Percentiles rank a stretch among this genome's conserved stretches.
These are phyloP conservation scores for Anaspis maculata DNA, from an alignment of 2,888 invertebrate species.

Conservation along the genomic window DNA sequence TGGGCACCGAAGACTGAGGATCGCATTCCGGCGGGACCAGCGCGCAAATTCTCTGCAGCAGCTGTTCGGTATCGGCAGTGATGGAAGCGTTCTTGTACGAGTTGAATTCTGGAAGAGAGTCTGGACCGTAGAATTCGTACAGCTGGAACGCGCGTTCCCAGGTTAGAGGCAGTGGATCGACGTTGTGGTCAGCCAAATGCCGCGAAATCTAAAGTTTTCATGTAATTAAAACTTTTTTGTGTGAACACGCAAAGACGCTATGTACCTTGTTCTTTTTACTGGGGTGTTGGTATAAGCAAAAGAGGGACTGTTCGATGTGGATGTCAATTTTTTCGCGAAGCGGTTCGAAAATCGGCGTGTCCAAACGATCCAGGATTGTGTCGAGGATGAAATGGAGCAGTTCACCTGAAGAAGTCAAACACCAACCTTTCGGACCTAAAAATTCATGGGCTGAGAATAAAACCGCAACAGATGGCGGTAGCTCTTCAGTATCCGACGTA, in stretches of 20 bases:
- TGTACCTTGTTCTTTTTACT: conserved; percentile 56
- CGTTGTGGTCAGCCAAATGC: conserved; percentile 69
- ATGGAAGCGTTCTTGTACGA: conserved; percentile 66
- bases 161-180: conserved; percentile 56
- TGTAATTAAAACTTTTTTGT: no score
- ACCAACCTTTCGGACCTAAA: conserved; percentile 65
- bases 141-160: conserved; percentile 69
- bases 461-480: conserved; percentile 67
- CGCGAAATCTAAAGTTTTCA: conserved; percentile 42
- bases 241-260: no score
- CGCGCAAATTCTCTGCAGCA: conserved; percentile 61
- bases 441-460: conserved; percentile 80
- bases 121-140: conserved; percentile 75
- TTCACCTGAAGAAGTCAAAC: conserved; percentile 67
- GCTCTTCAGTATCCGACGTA: conserved; percentile 44
- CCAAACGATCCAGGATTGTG: conserved; percentile 59
- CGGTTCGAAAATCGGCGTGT: conserved; percentile 55
- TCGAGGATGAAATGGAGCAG: conserved; percentile 72
- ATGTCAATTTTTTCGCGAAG: conserved; percentile 63
- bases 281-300: conserved; percentile 79
- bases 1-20: conserved; percentile 53
- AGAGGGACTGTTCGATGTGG: conserved; percentile 77
- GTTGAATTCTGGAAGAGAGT: conserved; percentile 73
- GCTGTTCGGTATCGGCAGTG: conserved; percentile 69
- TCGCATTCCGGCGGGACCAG: conserved; percentile 62